phyloP scores from a whole-genome alignment of 2,113 vertebrate genomes.

The Onychostruthus taczanowskii region DNA sequence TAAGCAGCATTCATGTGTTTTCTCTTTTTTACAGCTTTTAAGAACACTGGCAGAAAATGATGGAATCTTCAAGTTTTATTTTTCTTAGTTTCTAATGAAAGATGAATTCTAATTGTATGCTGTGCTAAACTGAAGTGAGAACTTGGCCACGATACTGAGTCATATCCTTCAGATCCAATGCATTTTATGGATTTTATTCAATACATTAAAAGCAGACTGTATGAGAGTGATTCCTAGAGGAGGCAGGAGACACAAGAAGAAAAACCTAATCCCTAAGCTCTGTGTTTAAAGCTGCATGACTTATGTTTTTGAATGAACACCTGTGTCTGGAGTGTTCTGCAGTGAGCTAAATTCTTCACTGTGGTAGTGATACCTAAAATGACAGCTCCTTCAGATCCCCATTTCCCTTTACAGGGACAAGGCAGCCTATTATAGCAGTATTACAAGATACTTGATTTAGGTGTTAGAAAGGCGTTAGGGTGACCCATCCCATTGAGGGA shows the following conservation, averaged over 20 bases:
- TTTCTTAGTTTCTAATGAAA: background rate
- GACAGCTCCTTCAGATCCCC: background rate
- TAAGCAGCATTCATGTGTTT: background rate
- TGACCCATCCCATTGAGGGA: background rate
- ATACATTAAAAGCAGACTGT: background rate
- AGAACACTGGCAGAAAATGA: background rate
- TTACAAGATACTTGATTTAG: background rate
- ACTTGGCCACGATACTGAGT: background rate
- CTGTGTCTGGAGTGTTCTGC: background rate
- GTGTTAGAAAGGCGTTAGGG: background rate
- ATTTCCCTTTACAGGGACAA: background rate
- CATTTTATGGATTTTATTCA: background rate
- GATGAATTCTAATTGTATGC: background rate
- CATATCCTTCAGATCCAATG: background rate
- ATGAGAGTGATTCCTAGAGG: background rate
- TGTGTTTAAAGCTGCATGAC: background rate
- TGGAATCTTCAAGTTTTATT: background rate
- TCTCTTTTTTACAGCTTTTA: conserved; percentile 4
- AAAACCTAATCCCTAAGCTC: background rate
- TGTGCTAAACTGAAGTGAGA: background rate
- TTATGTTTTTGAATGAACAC: background rate
- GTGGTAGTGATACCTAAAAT: background rate
- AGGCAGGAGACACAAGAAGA: background rate
- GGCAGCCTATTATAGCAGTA: background rate
- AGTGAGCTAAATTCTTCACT: background rate